A percentile compares a stretch with the other conserved stretches of the same genome.
These are phyloP conservation scores for Stegostoma tigrinum DNA, from an alignment of 2,113 vertebrate genomes.

Conservation along the genomic window DNA sequence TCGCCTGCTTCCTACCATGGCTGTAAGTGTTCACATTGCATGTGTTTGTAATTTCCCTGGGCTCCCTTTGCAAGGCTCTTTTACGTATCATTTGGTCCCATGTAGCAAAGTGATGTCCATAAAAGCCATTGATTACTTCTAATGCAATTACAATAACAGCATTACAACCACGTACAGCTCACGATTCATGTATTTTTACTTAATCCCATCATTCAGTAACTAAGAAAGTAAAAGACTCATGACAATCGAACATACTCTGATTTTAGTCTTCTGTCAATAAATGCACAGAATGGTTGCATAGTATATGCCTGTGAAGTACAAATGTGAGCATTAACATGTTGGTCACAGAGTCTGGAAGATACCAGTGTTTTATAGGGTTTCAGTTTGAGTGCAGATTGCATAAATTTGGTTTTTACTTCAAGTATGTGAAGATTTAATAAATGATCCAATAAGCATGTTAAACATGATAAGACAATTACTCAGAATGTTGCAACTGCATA, in stretches of 20 bases:
- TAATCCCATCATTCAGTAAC: background rate
- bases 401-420: background rate
- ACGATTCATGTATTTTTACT: background rate
- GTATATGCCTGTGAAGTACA: background rate
- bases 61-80: background rate
- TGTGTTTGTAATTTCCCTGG: background rate
- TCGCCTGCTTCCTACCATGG: slow-evolving; percentile 96
- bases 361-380: background rate
- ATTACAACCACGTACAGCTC: background rate
- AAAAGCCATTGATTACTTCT: background rate
- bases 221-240: background rate
- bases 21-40: slow-evolving; percentile 68
- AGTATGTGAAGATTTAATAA: too few species aligned
- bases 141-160: background rate
- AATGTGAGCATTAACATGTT: background rate
- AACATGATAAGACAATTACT: background rate
- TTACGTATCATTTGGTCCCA: background rate
- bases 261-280: background rate
- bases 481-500: background rate
- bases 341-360: background rate
- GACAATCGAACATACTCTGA: background rate
- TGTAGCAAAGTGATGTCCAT: background rate
- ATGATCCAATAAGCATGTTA: background rate
- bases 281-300: background rate
- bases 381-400: background rate